Conservation (phyloP, 2,113 vertebrate species). For the Promerops cafer region DNA sequence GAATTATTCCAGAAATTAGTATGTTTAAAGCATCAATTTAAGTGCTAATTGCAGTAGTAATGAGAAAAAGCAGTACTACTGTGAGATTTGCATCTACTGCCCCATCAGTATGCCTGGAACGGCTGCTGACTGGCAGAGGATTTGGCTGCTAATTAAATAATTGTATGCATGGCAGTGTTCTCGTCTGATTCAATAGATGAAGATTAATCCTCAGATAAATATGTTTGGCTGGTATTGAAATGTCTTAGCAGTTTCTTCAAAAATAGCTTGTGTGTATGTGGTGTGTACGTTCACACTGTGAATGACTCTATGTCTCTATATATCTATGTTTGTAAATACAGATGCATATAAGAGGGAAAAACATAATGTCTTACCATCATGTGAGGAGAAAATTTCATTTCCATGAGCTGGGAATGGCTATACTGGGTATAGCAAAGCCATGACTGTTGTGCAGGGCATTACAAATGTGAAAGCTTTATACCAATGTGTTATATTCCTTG, state of each 20-base stretch:
- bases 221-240: conserved; percentile 91
- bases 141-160: conserved; percentile 98
- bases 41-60: conserved; percentile 98
- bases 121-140: conserved; percentile 84
- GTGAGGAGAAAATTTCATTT: background rate
- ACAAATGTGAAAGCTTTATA: background rate
- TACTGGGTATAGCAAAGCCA: background rate
- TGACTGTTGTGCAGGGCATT: background rate
- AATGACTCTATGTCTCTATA: conserved; percentile 10
- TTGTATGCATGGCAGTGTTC: conserved; percentile 94
- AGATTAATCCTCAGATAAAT: conserved; percentile 99
- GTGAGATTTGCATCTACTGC: conserved; percentile 86
- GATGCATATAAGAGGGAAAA: background rate
- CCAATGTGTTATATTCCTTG: background rate
- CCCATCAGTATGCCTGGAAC: conserved; percentile 87
- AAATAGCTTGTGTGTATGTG: conserved; percentile 72
- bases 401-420: background rate
- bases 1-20: conserved; percentile 92
- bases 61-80: conserved; percentile 89
- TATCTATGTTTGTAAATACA: conserved; percentile 50
- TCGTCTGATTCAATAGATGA: conserved; percentile 90
- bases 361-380: background rate
- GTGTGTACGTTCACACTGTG: conserved; percentile 1
- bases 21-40: conserved; percentile 96
- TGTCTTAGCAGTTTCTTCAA: conserved; percentile 82